Conservation (phyloP, 2,113 vertebrate species). For the Carassius auratus region DNA sequence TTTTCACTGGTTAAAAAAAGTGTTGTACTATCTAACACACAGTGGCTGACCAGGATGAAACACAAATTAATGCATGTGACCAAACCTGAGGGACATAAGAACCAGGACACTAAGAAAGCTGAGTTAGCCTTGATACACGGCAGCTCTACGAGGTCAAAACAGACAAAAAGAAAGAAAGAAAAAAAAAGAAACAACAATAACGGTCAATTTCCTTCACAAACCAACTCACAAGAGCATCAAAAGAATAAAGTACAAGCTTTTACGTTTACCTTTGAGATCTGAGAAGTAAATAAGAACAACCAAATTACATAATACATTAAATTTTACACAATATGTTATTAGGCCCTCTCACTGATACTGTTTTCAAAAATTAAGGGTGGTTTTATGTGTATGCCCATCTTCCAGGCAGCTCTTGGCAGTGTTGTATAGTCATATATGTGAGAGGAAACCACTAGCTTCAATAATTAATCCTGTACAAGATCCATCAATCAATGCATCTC, state of each 20-base stretch:
- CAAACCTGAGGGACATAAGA: conserved; percentile 30
- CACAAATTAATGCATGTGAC: conserved; percentile 57
- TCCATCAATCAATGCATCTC: conserved; percentile 63
- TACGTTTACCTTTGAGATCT: background rate
- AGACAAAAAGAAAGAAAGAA: conserved; percentile 31
- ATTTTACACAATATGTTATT: conserved; percentile 20
- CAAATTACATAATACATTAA: conserved; percentile 19
- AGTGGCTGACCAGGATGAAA: conserved; percentile 71
- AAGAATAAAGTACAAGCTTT: background rate
- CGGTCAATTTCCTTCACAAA: conserved; percentile 13
- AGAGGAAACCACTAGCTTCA: conserved; percentile 61
- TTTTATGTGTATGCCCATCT: conserved; percentile 45
- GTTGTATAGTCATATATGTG: conserved; percentile 47
- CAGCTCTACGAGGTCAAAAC: conserved; percentile 62
- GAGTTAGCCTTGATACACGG: conserved; percentile 40
- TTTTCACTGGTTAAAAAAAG: conserved; percentile 65
- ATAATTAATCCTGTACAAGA: conserved; percentile 63
- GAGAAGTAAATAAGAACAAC: background rate
- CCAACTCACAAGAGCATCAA: background rate
- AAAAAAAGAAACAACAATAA: background rate
- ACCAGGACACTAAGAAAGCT: conserved; percentile 21
- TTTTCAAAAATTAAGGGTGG: conserved; percentile 39
- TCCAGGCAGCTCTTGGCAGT: conserved; percentile 48
- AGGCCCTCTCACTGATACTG: conserved; percentile 30
- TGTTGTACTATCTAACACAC: conserved; percentile 58